Evolutionary conservation across 2,797 vertebrate genomes (phyloP), one percentile per base, ranked within the genome.

Genomic region (Tangara arthus): DNA sequence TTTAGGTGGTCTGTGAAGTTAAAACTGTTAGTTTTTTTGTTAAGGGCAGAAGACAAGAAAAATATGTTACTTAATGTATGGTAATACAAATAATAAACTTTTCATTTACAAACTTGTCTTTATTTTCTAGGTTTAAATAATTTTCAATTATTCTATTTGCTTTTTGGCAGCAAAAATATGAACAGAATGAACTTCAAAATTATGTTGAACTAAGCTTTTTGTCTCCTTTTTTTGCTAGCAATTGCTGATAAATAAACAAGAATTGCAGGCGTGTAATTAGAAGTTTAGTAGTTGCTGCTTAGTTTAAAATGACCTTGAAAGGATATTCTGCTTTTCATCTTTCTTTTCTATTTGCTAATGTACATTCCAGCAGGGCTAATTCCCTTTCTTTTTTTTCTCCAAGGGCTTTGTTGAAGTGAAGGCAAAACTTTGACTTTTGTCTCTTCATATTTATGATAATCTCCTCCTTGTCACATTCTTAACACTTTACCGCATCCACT

Each of bases 231-330:
- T 87, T 77, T 84, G 3, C 46, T 89, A 71, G 69, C n/a, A 76
- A 81, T 88, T 91, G 81, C 30, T 89, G 86, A 73, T 64, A 89
- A 92, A 77, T 56, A 87, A 91, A 82, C 57, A 94, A 87, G 53
- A 90, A 91, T 81, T 90, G 27, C 66, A 88, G n/a, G 26, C 72
- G 72, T 94, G 18, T 80, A 91, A 89, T 87, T 82, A 87, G 72
- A 81, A 46, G 83, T 91, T 93, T 94, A 90, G 55, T 88, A 94
- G 90, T 95, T 94, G 35, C 44, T 84, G 46, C 49, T 79, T 90
- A 34, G 21, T 81, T 84, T 91, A 53, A 93, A 94, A 93, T 95
- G 73, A 86, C 93, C 87, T 88, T 94, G 93, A 94, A 93, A 64
- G 46, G 20, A 10, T 81, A 50, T 81, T 94, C 65, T 82, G 70